These are phyloP conservation scores for Menura novaehollandiae DNA, from an alignment of 2,113 vertebrate genomes.

Conservation along the genomic window DNA sequence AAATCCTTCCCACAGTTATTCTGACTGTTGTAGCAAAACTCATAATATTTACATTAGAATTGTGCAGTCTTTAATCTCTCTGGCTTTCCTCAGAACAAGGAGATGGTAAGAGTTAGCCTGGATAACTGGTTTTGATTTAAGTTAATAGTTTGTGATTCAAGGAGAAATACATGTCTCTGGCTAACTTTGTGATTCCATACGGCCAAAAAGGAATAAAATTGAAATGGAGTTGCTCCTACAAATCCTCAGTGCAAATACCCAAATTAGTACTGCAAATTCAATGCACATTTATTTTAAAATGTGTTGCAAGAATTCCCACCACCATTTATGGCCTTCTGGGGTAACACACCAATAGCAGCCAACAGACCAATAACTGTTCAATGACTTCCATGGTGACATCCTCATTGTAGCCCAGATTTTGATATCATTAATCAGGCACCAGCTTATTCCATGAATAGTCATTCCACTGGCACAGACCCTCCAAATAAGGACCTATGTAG, in stretches of 20 bases:
- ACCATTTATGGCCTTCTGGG: constrained; percentile 21
- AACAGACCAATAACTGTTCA: not conserved
- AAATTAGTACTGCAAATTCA: constrained; percentile 50
- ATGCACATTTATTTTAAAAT: not conserved
- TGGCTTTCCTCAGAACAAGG: constrained; percentile 7
- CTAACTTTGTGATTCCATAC: constrained; percentile 35
- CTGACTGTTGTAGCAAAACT: not conserved
- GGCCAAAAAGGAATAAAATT: constrained; percentile 6
- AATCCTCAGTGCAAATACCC: constrained; percentile 26
- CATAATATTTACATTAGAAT: not conserved
- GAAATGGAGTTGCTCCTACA: not conserved
- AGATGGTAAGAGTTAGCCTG: not conserved
- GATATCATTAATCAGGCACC: not conserved
- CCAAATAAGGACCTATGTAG: constrained; percentile 15
- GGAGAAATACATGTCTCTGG: not conserved
- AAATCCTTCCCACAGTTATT: not conserved
- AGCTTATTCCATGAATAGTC: not conserved
- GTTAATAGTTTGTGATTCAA: constrained; percentile 14
- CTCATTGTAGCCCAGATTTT: not conserved
- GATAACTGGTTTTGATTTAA: constrained; percentile 38
- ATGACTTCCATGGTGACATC: not conserved
- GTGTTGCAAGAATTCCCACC: not conserved
- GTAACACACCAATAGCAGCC: not conserved
- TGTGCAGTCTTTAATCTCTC: not conserved
- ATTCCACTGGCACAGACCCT: not conserved